Percentiles rank a stretch among this genome's conserved stretches.
Evolutionary conservation across 2,888 invertebrate genomes (phyloP).

Genomic region (Electrophaes corylata): DNA sequence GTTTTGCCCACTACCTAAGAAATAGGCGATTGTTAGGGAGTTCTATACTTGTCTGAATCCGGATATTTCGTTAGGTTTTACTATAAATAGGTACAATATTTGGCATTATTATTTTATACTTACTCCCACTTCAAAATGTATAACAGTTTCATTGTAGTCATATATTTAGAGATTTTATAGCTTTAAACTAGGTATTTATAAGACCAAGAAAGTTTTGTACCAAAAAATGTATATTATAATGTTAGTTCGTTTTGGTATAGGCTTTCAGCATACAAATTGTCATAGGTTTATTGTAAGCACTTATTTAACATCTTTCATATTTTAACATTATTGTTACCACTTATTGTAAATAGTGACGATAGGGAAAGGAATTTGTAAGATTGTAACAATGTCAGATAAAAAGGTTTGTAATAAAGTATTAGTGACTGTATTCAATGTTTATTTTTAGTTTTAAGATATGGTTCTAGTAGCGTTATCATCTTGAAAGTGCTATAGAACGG

Average conservation of each 20-base stretch:
- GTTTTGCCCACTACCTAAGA: neutral
- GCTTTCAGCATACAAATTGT: conserved; percentile 76
- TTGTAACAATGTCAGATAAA: conserved; percentile 38
- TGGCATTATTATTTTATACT: neutral
- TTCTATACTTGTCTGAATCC: conserved; percentile 40
- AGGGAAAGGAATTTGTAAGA: conserved; percentile 53
- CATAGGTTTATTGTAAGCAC: conserved; percentile 62
- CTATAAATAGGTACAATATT: neutral
- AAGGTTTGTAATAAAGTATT: conserved; percentile 76
- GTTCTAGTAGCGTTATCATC: neutral
- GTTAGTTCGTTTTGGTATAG: conserved; percentile 77
- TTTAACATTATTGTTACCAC: conserved; percentile 72
- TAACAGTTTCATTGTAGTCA: conserved; percentile 75
- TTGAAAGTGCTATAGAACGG: neutral
- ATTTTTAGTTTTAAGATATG: conserved; percentile 39
- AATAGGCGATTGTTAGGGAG: neutral
- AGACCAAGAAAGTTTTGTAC: conserved; percentile 75
- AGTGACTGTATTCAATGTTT: conserved; percentile 55
- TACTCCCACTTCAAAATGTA: conserved; percentile 47
- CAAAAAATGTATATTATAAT: conserved; percentile 80
- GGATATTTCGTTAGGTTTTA: conserved; percentile 40
- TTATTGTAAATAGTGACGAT: conserved; percentile 62
- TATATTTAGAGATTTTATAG: conserved; percentile 73
- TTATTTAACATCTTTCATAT: conserved; percentile 71
- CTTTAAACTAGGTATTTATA: conserved; percentile 74